phyloP scores from a whole-genome alignment of 2,888 invertebrate species.

The Hydraecia micacea region DNA sequence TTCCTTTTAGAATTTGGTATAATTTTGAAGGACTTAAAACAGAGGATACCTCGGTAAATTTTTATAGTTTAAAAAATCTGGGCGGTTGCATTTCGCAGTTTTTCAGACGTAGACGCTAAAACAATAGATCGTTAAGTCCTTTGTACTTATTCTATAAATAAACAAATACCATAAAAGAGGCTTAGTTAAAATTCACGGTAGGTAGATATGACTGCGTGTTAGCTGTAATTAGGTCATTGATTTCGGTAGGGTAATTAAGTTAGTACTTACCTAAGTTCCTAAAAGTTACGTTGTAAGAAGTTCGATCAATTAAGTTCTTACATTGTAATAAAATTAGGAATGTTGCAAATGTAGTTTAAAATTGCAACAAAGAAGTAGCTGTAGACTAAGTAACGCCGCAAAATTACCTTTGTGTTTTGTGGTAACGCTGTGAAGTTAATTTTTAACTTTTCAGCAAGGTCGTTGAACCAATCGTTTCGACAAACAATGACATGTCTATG shows the following conservation, averaged over 20 bases:
- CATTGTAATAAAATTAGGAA: constrained; percentile 41
- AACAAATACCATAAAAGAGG: not conserved
- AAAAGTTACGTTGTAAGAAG: constrained; percentile 5
- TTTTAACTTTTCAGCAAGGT: constrained; percentile 36
- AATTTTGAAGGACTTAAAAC: not conserved
- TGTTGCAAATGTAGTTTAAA: constrained; percentile 7
- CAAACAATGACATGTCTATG: constrained; percentile 9
- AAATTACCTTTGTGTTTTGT: too few relatives aligned
- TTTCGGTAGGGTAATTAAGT: constrained; percentile 14
- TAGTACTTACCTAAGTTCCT: not conserved
- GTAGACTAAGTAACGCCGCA: not conserved
- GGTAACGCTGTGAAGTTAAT: not conserved
- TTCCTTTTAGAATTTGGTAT: constrained; percentile 1
- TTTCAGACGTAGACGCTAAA: not conserved
- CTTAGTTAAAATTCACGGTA: constrained; percentile 6
- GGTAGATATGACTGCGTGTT: constrained; percentile 18
- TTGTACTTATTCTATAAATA: constrained; percentile 2
- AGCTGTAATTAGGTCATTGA: constrained; percentile 26
- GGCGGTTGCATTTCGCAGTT: not conserved
- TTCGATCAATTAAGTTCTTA: constrained; percentile 29
- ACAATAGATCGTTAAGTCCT: not conserved
- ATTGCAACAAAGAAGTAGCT: constrained; percentile 29
- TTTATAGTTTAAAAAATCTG: too few relatives aligned
- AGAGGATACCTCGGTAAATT: not conserved
- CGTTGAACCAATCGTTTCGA: constrained; percentile 18